These are phyloP conservation scores for Amblyjoppa fuscipennis DNA, from an alignment of 2,888 invertebrate genomes.

Conservation along the genomic window DNA sequence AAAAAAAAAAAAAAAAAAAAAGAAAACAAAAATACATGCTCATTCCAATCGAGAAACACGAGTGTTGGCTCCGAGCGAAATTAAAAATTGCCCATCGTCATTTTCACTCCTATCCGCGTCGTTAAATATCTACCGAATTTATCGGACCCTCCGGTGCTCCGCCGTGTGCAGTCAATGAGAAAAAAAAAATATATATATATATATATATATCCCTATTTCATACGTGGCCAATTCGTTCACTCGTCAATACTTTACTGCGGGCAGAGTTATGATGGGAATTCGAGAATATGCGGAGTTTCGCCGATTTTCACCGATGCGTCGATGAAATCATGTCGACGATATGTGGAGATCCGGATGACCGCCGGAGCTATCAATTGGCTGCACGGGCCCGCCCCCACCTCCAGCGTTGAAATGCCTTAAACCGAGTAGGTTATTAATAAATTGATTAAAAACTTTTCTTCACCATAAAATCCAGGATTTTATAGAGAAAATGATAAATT, in stretches of 20 bases:
- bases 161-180: conserved; percentile 5
- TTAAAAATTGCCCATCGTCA: conserved; percentile 36
- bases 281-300: neutral
- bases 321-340: too few relatives aligned
- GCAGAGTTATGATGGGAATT: neutral
- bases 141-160: conserved; percentile 49
- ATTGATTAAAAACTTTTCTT: too few relatives aligned
- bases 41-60: conserved; percentile 7
- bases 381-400: too few relatives aligned
- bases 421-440: too few relatives aligned
- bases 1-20: conserved; percentile 17
- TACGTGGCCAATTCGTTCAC: conserved; percentile 47
- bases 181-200: conserved; percentile 11
- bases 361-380: too few relatives aligned
- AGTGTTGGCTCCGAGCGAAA: conserved; percentile 1
- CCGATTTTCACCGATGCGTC: too few relatives aligned
- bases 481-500: too few relatives aligned
- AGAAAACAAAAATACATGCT: neutral
- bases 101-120: conserved; percentile 46
- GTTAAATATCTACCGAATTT: conserved; percentile 54
- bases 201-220: conserved; percentile 9
- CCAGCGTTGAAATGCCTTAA: too few relatives aligned
- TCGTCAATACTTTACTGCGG: conserved; percentile 11
- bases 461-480: too few relatives aligned
- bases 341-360: too few relatives aligned